These are phyloP conservation scores for Cephalopholis sonnerati DNA, from an alignment of 2,113 vertebrate genomes.

Conservation along the genomic window DNA sequence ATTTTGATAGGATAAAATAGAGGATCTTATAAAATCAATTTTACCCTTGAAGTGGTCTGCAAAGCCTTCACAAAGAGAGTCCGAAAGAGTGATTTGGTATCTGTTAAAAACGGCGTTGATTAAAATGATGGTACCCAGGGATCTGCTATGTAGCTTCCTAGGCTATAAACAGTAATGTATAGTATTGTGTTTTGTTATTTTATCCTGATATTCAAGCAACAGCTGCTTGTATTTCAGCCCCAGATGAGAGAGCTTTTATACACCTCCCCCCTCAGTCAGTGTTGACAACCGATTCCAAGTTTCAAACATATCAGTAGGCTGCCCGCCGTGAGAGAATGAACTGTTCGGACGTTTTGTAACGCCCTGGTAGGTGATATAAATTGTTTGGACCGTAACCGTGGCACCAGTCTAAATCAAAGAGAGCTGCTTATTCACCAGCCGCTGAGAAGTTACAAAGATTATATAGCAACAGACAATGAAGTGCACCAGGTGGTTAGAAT, in stretches of 20 bases:
- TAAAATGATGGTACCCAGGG: background rate
- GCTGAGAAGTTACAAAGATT: constrained; percentile 7
- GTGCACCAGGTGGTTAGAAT: constrained; percentile 41
- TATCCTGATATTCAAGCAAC: constrained; percentile 49
- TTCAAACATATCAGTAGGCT: constrained; percentile 18
- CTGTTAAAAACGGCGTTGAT: too few species aligned
- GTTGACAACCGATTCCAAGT: constrained; percentile 19
- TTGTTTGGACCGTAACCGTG: constrained; percentile 23
- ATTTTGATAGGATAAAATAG: too few species aligned
- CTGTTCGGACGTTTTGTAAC: constrained; percentile 3
- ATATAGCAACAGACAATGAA: constrained; percentile 28
- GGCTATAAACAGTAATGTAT: constrained; percentile 17
- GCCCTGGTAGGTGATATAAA: constrained; percentile 1
- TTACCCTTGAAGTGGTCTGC: too few species aligned
- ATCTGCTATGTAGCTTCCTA: constrained; percentile 6
- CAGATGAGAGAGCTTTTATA: constrained; percentile 33
- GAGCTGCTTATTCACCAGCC: constrained; percentile 14
- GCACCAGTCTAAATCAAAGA: constrained; percentile 22
- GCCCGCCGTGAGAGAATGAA: constrained; percentile 12
- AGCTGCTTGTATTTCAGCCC: constrained; percentile 19
- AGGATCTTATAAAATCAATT: too few species aligned
- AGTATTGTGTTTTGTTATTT: constrained; percentile 17
- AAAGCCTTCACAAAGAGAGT: too few species aligned
- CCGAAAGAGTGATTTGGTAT: too few species aligned
- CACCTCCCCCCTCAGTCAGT: background rate